phyloP scores from a whole-genome alignment of 2,113 vertebrate species.

The Scomber colias region DNA sequence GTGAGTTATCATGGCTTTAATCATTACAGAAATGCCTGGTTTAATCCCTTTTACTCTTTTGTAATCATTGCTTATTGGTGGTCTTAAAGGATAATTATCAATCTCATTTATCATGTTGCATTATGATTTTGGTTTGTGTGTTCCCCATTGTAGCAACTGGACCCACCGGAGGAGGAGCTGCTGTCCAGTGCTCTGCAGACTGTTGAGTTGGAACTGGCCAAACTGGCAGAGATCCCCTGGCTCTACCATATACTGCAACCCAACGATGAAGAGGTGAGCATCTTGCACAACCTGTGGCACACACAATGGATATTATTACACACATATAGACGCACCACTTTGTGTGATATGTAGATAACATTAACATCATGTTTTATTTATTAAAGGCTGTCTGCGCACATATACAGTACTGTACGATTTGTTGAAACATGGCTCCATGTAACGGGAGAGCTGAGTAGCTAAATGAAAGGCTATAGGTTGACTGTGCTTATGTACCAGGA shows the following conservation, averaged over 20 bases:
- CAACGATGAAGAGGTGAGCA: slow-evolving; percentile 93
- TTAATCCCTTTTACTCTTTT: neutral
- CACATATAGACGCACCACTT: slow-evolving; percentile 13
- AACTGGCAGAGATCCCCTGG: slow-evolving; percentile 94
- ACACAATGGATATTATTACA: neutral
- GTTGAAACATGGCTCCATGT: slow-evolving; percentile 46
- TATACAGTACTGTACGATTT: neutral
- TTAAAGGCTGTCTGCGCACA: too few species aligned
- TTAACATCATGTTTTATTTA: too few species aligned
- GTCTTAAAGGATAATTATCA: neutral
- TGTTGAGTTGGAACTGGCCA: slow-evolving; percentile 91
- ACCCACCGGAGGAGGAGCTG: slow-evolving; percentile 93
- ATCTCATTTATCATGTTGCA: neutral
- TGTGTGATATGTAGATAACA: neutral
- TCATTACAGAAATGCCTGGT: neutral
- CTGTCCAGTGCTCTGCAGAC: slow-evolving; percentile 91
- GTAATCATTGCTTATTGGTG: neutral
- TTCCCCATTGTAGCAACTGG: slow-evolving; percentile 87
- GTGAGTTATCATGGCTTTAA: slow-evolving; percentile 79
- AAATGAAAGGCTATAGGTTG: slow-evolving; percentile 83
- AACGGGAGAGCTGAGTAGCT: slow-evolving; percentile 64
- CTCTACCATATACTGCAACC: slow-evolving; percentile 95
- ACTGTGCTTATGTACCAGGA: slow-evolving; percentile 88
- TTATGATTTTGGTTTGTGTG: neutral
- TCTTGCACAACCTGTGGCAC: neutral